A percentile compares a stretch with the other conserved stretches of the same genome.
These are phyloP conservation scores for Ciconia nigra DNA, from an alignment of 2,797 vertebrate species.

Conservation along the genomic window DNA sequence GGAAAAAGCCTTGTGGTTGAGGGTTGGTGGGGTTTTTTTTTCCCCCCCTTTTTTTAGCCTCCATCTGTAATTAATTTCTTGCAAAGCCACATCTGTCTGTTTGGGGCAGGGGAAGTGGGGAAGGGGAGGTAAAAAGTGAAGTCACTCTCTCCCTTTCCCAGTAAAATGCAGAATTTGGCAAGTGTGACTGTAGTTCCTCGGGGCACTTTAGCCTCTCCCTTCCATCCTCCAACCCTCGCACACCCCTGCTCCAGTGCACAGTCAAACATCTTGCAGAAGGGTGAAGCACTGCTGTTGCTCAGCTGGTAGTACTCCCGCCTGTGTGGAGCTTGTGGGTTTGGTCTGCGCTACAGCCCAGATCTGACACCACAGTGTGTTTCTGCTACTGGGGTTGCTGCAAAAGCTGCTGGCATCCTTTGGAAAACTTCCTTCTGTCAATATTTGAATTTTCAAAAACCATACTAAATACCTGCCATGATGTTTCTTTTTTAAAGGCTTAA, in stretches of 20 bases:
- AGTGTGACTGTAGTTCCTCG: neutral
- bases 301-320: neutral
- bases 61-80: slow-evolving; percentile 65
- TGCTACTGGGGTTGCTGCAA: slow-evolving; percentile 17
- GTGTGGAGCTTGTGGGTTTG: neutral
- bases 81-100: slow-evolving; percentile 52
- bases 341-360: slow-evolving; percentile 24
- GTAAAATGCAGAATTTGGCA: slow-evolving; percentile 35
- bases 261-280: neutral
- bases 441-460: slow-evolving; percentile 42
- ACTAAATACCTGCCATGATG: slow-evolving; percentile 28
- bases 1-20: slow-evolving; percentile 52
- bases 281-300: neutral
- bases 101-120: neutral
- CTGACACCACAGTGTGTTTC: neutral
- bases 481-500: slow-evolving; percentile 40
- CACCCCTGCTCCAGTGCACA: neutral
- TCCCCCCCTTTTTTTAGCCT: neutral
- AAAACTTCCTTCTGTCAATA: slow-evolving; percentile 68
- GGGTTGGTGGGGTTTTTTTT: neutral
- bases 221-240: neutral
- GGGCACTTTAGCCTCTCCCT: neutral
- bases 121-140: slow-evolving; percentile 43
- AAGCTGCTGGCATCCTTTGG: slow-evolving; percentile 39
- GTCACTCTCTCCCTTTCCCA: slow-evolving; percentile 46